phyloP scores from a whole-genome alignment of 92 coral and sea anemone genomes.

The Desmophyllum pertusum region DNA sequence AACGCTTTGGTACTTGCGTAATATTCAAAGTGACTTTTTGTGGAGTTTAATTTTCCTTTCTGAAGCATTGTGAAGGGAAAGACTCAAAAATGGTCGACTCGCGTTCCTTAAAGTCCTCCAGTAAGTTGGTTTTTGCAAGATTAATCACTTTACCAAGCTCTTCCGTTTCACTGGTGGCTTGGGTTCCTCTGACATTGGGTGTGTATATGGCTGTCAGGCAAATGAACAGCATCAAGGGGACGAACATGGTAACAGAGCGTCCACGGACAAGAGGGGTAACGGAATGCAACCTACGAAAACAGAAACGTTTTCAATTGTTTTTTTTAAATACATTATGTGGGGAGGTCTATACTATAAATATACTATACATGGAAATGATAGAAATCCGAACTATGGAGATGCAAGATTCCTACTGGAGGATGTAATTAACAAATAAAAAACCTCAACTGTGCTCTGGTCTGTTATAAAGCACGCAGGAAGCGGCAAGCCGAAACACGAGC shows the following conservation, averaged over 20 bases:
- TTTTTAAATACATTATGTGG: no score
- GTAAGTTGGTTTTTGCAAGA: neutral
- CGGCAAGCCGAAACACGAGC: no score
- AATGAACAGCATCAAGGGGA: neutral
- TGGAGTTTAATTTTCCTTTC: neutral
- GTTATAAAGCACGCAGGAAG: no score
- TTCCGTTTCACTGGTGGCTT: neutral
- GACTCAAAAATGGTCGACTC: neutral
- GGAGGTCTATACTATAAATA: no score
- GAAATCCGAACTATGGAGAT: no score
- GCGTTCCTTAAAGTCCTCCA: neutral
- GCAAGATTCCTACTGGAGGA: no score
- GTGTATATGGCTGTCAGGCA: neutral
- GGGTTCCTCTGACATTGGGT: neutral
- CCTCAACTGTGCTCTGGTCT: no score
- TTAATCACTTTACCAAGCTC: neutral
- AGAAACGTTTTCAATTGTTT: no score
- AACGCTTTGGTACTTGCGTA: slow-evolving; percentile 30
- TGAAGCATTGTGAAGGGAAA: neutral
- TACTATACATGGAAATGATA: no score
- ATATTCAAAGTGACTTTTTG: neutral
- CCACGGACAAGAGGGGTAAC: neutral
- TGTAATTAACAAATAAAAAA: no score
- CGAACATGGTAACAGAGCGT: neutral
- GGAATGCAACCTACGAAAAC: no score